Conservation (phyloP, 2,888 invertebrate genomes). For the Listrodromus nycthemerus region DNA sequence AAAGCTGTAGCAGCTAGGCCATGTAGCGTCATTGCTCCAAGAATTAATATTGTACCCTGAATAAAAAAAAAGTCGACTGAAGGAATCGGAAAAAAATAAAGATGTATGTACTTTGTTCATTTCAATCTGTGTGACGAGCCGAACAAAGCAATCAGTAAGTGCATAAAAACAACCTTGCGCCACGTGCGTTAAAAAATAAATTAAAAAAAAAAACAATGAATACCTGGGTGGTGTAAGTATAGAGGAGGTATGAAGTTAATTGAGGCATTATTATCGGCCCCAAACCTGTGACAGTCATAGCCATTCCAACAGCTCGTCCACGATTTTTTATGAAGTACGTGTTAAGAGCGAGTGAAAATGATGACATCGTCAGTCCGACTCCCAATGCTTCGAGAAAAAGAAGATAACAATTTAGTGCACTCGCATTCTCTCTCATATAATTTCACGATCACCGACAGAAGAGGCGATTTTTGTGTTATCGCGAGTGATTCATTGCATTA, state of each 20-base stretch:
- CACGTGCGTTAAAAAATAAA: neutral
- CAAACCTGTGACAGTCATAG: conserved; percentile 88
- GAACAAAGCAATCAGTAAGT: neutral
- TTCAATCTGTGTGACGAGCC: neutral
- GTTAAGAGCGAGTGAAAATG: conserved; percentile 88
- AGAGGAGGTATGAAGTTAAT: conserved; percentile 86
- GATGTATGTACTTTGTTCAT: neutral
- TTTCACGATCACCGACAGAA: neutral
- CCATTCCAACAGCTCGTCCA: conserved; percentile 87
- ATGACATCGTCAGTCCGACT: conserved; percentile 87
- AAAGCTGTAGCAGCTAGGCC: conserved; percentile 87
- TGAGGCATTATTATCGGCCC: conserved; percentile 89
- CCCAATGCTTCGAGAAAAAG: conserved; percentile 87
- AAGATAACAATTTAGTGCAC: conserved; percentile 11
- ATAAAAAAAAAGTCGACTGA: conserved; percentile 13
- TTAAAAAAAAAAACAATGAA: neutral
- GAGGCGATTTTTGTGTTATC: neutral
- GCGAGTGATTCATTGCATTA: conserved; percentile 69
- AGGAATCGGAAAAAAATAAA: neutral
- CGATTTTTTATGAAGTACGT: conserved; percentile 88
- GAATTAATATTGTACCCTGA: conserved; percentile 87
- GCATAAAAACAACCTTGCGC: neutral
- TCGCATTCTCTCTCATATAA: neutral
- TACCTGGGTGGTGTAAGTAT: conserved; percentile 86
- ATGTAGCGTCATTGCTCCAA: conserved; percentile 88